Evolutionary conservation across 2,888 invertebrate genomes (phyloP).

Genomic region (Idaea biselata): DNA sequence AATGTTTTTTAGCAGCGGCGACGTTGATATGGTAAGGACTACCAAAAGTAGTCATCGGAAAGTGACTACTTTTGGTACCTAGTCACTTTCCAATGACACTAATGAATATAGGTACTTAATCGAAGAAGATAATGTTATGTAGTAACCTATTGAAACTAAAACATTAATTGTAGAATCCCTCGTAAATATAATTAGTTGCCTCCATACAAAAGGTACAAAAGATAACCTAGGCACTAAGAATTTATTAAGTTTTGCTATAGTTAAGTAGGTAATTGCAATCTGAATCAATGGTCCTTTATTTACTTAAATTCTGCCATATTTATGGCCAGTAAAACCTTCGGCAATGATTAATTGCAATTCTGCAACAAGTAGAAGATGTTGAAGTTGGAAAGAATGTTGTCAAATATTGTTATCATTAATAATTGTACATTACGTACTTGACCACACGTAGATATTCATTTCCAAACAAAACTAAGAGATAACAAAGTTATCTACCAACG

Average conservation of each 20-base stretch:
- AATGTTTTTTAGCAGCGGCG: no score
- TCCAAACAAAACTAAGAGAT: slow-evolving; percentile 1
- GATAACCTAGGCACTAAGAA: no score
- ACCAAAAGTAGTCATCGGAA: no score
- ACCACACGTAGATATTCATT: background rate
- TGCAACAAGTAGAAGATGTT: background rate
- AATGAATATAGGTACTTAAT: no score
- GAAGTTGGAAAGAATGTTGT: background rate
- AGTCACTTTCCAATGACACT: no score
- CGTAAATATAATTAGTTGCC: background rate
- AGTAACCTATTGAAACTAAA: background rate
- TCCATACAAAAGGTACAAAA: no score
- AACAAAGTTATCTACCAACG: background rate
- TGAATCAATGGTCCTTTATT: background rate
- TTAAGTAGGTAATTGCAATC: background rate
- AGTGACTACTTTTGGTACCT: no score
- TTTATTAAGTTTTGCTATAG: background rate
- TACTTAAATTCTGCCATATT: no score
- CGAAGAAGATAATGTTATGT: no score
- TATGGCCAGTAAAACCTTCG: background rate
- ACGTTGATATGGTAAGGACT: no score
- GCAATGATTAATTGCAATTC: background rate
- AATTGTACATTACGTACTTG: background rate
- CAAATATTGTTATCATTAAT: background rate
- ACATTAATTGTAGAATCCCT: background rate